Percentiles rank a stretch among this genome's conserved stretches.
These are phyloP conservation scores for Phaethon lepturus DNA, from an alignment of 2,113 vertebrate genomes.

Conservation along the genomic window DNA sequence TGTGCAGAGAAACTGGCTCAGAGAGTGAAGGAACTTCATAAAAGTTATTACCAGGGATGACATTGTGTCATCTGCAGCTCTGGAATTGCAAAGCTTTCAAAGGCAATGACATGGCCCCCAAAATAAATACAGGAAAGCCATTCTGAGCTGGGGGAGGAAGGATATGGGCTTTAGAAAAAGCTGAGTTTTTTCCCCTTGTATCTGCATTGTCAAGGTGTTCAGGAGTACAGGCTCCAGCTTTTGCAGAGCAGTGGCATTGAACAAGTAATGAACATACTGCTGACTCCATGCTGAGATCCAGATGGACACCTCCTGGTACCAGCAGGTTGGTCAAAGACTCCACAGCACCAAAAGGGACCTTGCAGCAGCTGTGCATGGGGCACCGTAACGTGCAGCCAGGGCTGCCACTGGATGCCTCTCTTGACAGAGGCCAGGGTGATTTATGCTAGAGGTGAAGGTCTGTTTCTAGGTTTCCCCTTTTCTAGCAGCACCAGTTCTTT, in stretches of 20 bases:
- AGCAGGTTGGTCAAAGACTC: neutral
- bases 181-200: too few relatives aligned
- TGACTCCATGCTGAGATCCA: neutral
- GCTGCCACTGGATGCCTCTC: neutral
- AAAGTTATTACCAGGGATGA: neutral
- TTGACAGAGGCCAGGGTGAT: neutral
- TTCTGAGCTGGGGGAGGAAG: neutral
- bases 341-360: neutral
- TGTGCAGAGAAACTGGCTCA: neutral
- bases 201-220: neutral
- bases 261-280: neutral
- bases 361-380: accelerated
- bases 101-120: neutral
- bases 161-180: neutral
- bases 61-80: neutral
- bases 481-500: neutral
- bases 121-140: neutral
- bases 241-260: neutral
- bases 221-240: neutral
- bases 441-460: neutral
- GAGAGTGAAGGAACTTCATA: neutral
- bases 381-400: accelerated
- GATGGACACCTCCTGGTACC: neutral
- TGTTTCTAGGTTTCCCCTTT: neutral
- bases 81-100: neutral